These are phyloP conservation scores for Coelinius sp. DNA, from an alignment of 2,888 invertebrate genomes.

Conservation along the genomic window DNA sequence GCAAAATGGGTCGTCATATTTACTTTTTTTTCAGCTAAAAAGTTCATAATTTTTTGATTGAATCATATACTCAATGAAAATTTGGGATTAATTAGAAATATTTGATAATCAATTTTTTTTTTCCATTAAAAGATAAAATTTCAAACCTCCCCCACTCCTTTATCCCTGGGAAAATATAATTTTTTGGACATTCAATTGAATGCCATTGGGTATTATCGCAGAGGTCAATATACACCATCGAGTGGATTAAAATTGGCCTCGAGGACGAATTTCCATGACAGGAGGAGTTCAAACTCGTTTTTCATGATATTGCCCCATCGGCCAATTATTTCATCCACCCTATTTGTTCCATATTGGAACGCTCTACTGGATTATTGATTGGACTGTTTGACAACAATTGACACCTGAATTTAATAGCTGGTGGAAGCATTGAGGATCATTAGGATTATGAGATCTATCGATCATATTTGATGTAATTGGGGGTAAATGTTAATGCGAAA, in stretches of 20 bases:
- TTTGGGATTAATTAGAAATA: too few relatives aligned
- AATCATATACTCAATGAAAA: too few relatives aligned
- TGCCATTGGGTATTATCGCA: neutral
- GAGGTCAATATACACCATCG: neutral
- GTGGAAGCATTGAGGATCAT: neutral
- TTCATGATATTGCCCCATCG: neutral
- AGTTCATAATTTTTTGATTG: too few relatives aligned
- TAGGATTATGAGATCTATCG: neutral
- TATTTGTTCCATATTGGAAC: neutral
- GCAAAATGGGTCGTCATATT: too few relatives aligned
- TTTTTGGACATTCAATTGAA: neutral
- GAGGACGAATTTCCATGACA: constrained; percentile 3
- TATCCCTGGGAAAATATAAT: neutral
- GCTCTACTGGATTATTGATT: constrained; percentile 5
- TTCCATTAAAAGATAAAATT: neutral
- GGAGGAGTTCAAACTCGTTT: neutral
- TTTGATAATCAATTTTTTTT: neutral
- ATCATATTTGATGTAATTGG: neutral
- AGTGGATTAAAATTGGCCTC: neutral
- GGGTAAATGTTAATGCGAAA: neutral
- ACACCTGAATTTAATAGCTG: neutral
- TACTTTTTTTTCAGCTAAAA: too few relatives aligned
- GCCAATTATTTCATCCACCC: neutral
- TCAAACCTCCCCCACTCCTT: neutral
- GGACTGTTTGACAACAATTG: constrained; percentile 5